Percentiles rank a stretch among this genome's conserved stretches.
Conservation (phyloP, 2,888 invertebrate genomes). For the Nesidiocoris tenuis region DNA sequence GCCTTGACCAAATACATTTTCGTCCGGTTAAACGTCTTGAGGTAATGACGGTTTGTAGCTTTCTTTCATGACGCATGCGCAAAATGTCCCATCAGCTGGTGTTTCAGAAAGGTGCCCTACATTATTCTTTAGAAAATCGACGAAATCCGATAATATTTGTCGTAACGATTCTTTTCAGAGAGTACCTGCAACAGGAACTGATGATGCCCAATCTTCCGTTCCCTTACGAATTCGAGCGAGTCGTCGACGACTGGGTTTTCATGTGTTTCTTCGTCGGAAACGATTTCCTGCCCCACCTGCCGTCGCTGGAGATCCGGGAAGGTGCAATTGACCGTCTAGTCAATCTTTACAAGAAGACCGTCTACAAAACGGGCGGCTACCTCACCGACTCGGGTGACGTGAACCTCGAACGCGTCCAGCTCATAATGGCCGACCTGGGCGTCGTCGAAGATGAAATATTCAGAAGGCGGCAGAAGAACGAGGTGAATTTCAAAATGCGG, state of each 20-base stretch:
- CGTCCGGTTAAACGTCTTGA: slow-evolving; percentile 84
- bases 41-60: slow-evolving; percentile 14
- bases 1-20: slow-evolving; percentile 87
- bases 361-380: slow-evolving; percentile 92
- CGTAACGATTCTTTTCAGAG: slow-evolving; percentile 58
- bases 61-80: too few relatives aligned
- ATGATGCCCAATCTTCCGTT: slow-evolving; percentile 91
- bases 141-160: not conserved
- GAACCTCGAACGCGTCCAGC: slow-evolving; percentile 86
- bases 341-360: slow-evolving; percentile 88
- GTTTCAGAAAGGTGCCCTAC: not conserved
- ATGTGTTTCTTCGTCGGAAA: slow-evolving; percentile 99
- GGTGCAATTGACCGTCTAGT: slow-evolving; percentile 94
- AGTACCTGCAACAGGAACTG: slow-evolving; percentile 88
- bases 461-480: slow-evolving; percentile 82
- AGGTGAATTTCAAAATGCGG: slow-evolving; percentile 75
- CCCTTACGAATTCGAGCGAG: slow-evolving; percentile 90
- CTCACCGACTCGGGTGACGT: slow-evolving; percentile 94
- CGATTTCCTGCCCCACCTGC: slow-evolving; percentile 96
- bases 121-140: not conserved
- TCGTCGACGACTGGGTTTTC: slow-evolving; percentile 95
- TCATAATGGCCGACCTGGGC: slow-evolving; percentile 92
- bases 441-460: slow-evolving; percentile 96
- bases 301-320: slow-evolving; percentile 94
- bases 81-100: too few relatives aligned